A percentile compares a stretch with the other conserved stretches of the same genome.
Evolutionary conservation across 2,113 vertebrate genomes (phyloP).

Genomic region (Pluvianellus socialis): DNA sequence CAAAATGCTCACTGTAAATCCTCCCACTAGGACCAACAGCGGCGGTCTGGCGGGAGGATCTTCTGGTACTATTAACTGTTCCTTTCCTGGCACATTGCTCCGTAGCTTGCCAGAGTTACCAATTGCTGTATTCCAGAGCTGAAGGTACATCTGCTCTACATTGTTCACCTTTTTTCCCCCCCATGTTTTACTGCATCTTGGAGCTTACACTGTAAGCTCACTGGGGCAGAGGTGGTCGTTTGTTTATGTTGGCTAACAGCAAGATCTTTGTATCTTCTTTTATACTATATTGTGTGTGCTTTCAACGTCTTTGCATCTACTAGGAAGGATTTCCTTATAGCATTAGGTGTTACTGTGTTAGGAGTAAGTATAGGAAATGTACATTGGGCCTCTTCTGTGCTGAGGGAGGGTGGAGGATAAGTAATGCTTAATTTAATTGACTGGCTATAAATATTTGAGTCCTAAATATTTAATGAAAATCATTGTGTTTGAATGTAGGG

Average conservation of each 20-base stretch:
- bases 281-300: neutral
- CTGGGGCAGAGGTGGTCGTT: neutral
- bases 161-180: neutral
- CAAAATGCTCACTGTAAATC: conserved; percentile 72
- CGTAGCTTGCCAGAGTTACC: neutral
- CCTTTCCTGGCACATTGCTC: neutral
- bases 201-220: neutral
- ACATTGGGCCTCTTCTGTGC: neutral
- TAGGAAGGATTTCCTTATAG: neutral
- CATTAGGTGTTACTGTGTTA: neutral
- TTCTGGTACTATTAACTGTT: neutral
- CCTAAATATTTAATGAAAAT: conserved; percentile 59
- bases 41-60: neutral
- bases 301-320: neutral
- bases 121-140: neutral
- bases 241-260: neutral
- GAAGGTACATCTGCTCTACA: neutral
- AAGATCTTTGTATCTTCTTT: neutral
- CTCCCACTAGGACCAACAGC: neutral
- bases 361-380: neutral
- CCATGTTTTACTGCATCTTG: neutral
- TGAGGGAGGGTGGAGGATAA: neutral
- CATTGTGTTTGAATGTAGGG: neutral
- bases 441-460: conserved; percentile 44
- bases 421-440: conserved; percentile 31